phyloP scores from a whole-genome alignment of 2,113 vertebrate genomes.

The Aphyosemion australe region DNA sequence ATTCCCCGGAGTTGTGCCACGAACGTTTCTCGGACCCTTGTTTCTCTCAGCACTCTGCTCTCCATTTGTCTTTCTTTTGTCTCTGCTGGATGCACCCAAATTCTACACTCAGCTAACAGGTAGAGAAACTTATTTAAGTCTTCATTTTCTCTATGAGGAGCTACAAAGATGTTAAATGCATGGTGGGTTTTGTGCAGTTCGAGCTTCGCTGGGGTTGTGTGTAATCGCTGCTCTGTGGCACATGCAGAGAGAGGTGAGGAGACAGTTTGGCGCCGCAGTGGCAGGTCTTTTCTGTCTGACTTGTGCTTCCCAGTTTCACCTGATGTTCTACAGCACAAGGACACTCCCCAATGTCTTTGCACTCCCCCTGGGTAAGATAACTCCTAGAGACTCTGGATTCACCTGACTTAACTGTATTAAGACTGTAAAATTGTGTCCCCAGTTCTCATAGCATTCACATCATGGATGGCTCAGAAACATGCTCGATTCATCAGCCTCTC shows the following conservation, averaged over 20 bases:
- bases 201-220: slow-evolving; percentile 84
- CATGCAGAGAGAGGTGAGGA: slow-evolving; percentile 87
- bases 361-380: slow-evolving; percentile 85
- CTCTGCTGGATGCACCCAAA: slow-evolving; percentile 82
- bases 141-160: not conserved
- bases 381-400: not conserved
- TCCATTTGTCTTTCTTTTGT: slow-evolving; percentile 80
- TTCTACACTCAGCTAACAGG: slow-evolving; percentile 89
- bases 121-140: slow-evolving; percentile 34
- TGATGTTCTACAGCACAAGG: slow-evolving; percentile 96
- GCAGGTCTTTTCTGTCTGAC: slow-evolving; percentile 87
- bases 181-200: slow-evolving; percentile 76
- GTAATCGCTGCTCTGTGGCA: slow-evolving; percentile 86
- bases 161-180: not conserved
- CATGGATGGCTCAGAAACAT: slow-evolving; percentile 88
- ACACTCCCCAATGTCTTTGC: slow-evolving; percentile 93
- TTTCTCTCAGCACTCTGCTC: slow-evolving; percentile 83
- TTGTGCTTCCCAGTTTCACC: slow-evolving; percentile 91
- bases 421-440: slow-evolving; percentile 8
- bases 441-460: slow-evolving; percentile 88
- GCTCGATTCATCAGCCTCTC: slow-evolving; percentile 87
- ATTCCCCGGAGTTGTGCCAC: slow-evolving; percentile 95
- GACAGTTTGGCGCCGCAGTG: slow-evolving; percentile 87
- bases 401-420: too few species aligned
- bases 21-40: slow-evolving; percentile 91